These are phyloP conservation scores for Carassius gibelio DNA, from an alignment of 2,113 vertebrate genomes.

Conservation along the genomic window DNA sequence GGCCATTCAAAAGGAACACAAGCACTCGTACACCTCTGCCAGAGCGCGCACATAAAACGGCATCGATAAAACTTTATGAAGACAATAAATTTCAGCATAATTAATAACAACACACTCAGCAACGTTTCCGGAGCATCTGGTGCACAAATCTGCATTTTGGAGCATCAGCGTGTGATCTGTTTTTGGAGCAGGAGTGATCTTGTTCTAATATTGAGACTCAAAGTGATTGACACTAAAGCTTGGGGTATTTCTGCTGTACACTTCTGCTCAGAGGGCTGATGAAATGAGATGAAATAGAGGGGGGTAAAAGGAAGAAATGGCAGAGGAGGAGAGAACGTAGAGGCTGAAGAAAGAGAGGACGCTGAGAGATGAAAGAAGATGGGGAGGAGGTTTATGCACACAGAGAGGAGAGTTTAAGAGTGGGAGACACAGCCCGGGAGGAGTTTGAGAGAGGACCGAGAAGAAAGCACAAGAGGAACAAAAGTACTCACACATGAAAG, in stretches of 20 bases:
- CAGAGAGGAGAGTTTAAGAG: constrained; percentile 32
- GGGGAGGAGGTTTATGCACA: constrained; percentile 34
- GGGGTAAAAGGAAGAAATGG: constrained; percentile 3
- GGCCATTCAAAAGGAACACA: constrained; percentile 31
- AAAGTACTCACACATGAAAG: constrained; percentile 92
- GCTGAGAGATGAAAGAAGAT: constrained; percentile 44
- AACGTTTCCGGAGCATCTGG: constrained; percentile 73
- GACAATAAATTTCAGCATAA: constrained; percentile 71
- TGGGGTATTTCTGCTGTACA: constrained; percentile 65
- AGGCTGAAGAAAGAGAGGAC: constrained; percentile 26
- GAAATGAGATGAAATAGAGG: constrained; percentile 64
- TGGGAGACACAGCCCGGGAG: constrained; percentile 30
- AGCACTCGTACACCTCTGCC: constrained; percentile 46
- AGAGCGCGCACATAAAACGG: constrained; percentile 63
- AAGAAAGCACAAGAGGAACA: constrained; percentile 49
- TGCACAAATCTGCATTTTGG: constrained; percentile 62
- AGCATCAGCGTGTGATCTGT: constrained; percentile 63
- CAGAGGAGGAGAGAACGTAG: constrained; percentile 3
- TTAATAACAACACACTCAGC: constrained; percentile 75
- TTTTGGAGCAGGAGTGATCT: constrained; percentile 60
- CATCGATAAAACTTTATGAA: constrained; percentile 76
- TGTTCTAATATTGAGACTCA: constrained; percentile 67
- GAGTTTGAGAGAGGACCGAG: constrained; percentile 34
- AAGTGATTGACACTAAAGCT: constrained; percentile 69
- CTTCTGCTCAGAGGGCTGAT: constrained; percentile 69